Evolutionary conservation across 2,888 invertebrate species (phyloP), one percentile per base, ranked within the genome.

Genomic region (Nymphalis urticae): DNA sequence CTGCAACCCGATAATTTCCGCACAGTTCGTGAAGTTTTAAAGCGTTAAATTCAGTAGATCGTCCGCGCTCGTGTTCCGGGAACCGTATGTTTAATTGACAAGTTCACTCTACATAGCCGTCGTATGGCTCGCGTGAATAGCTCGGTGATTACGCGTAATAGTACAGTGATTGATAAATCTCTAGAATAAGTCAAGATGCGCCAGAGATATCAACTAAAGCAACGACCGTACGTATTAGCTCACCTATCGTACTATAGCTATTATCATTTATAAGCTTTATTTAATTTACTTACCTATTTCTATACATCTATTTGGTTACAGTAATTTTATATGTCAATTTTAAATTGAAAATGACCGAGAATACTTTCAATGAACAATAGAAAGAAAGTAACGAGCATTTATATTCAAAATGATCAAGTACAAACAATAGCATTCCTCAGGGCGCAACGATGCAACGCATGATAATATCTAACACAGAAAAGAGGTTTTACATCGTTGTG

Each of bases 181-280:
- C 54, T 68, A 59, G 59, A 61, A 54, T 66, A 48, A 71, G 61
- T 54, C 82, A 85, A 73, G 74, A 92, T 92, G 92, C 90, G 92
- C 79, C 92, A 92, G 82, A 84, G 91, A 79, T 92, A 92, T 82
- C 92, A 92, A 82, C 83, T 92, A 81, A 91, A 92, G 82, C 92
- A 92, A 77, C 87, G 85, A 84, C 84, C 87, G 92, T 92, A 92
- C 78, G 92, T 92, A 91, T 86, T 77, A 66, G 73, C 76, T 78
- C 59, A 47, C 62, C 61, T 50, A 68, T 59, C 21, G 10, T 56
- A 66, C 50, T 27, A 24, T 62, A 65, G 53, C 54, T 42, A 69
- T 4, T 48, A 19, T 16, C 16, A 24, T 2, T 51, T 61, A 19
- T 48, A 58, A 53, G 47, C 53, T 66, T 48, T 53, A 42, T 13